Conservation (phyloP, 2,797 vertebrate genomes). For the Glyptemys insculpta region DNA sequence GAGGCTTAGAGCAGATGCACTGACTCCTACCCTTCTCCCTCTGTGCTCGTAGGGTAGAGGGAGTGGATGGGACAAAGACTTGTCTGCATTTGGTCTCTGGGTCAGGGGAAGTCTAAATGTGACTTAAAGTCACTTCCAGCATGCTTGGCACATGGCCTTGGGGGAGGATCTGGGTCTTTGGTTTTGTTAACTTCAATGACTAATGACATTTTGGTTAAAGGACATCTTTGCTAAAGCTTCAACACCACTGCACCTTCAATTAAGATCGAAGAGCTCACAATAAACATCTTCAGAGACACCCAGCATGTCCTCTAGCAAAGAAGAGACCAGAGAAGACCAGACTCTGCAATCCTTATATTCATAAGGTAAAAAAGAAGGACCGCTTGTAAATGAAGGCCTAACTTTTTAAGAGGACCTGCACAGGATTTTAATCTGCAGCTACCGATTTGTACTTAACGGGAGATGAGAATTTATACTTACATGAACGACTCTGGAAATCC, state of each 20-base stretch:
- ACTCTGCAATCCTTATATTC: not conserved
- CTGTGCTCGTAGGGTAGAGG: not conserved
- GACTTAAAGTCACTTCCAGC: conserved; percentile 9
- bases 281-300: not conserved
- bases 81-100: conserved; percentile 8
- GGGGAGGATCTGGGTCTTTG: conserved; percentile 29
- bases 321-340: not conserved
- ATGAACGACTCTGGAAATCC: not conserved
- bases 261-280: conserved; percentile 4
- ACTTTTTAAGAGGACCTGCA: not conserved
- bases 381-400: not conserved
- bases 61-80: not conserved
- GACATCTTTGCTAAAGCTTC: not conserved
- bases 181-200: conserved; percentile 11
- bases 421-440: not conserved
- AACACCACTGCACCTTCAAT: not conserved
- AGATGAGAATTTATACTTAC: not conserved
- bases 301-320: not conserved
- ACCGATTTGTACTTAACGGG: not conserved
- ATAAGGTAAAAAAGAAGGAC: not conserved
- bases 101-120: conserved; percentile 42
- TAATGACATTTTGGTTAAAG: not conserved
- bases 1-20: not conserved
- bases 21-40: not conserved
- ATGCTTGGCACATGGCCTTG: not conserved